Evolutionary conservation across 2,113 vertebrate genomes (phyloP).

Genomic region (Centropus unirufus): DNA sequence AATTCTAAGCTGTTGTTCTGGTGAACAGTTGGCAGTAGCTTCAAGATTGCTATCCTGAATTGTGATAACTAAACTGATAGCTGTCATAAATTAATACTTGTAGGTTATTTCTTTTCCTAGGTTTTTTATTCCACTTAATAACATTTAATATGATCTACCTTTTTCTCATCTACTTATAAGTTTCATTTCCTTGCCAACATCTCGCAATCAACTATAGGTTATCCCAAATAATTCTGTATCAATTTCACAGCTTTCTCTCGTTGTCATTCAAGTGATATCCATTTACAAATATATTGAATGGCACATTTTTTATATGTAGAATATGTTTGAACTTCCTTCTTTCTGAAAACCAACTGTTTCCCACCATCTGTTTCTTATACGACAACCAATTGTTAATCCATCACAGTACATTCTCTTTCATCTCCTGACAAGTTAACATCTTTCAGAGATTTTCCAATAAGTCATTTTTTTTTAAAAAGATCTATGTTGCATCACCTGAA

Average conservation of each 20-base stretch:
- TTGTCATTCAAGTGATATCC: not conserved
- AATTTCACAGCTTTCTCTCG: not conserved
- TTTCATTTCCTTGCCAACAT: not conserved
- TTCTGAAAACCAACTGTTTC: conserved; percentile 11
- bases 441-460: not conserved
- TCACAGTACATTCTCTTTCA: not conserved
- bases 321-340: not conserved
- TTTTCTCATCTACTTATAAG: not conserved
- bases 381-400: not conserved
- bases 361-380: not conserved
- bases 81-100: not conserved
- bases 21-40: not conserved
- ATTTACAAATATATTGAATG: not conserved
- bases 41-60: not conserved
- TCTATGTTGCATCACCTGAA: not conserved
- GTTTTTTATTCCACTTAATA: not conserved
- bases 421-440: not conserved
- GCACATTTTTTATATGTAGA: not conserved
- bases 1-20: not conserved
- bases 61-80: not conserved
- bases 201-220: not conserved
- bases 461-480: not conserved
- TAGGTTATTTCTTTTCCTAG: not conserved
- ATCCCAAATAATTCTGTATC: not conserved
- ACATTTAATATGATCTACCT: not conserved